Evolutionary conservation across 1,140 invertebrate species (phyloP).

Genomic region (Amyelois transitella): DNA sequence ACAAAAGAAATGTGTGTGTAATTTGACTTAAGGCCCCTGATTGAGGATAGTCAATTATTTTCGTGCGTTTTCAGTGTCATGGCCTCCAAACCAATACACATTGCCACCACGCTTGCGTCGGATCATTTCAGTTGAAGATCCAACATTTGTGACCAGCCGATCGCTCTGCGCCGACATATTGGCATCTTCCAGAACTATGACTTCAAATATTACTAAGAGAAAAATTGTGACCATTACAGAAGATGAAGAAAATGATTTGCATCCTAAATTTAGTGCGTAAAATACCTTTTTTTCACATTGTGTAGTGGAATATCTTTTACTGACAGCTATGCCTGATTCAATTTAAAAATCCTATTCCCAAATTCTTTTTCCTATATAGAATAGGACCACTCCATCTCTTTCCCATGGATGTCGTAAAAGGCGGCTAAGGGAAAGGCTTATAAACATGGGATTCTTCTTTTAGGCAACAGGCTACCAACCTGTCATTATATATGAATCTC

Average conservation of each 20-base stretch:
- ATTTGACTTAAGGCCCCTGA: no score
- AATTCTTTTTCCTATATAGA: no score
- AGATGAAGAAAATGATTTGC: constrained; percentile 42
- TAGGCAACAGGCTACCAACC: no score
- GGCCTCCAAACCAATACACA: constrained; percentile 28
- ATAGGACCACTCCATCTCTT: no score
- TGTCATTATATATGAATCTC: no score
- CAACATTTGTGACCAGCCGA: constrained; percentile 24
- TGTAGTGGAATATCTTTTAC: no score
- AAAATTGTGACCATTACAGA: constrained; percentile 56
- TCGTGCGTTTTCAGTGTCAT: constrained; percentile 28
- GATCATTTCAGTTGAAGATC: constrained; percentile 44
- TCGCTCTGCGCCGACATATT: constrained; percentile 36
- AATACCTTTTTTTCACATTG: background rate
- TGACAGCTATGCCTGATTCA: no score
- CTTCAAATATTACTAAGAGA: constrained; percentile 32
- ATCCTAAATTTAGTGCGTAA: constrained; percentile 46
- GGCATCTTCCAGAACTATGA: constrained; percentile 24
- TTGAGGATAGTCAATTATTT: constrained; percentile 7
- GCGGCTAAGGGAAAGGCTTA: no score
- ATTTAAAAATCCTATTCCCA: no score
- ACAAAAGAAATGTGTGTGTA: no score
- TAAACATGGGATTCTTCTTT: no score
- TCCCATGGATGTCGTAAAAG: no score
- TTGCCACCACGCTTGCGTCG: constrained; percentile 37